phyloP scores from a whole-genome alignment of 2,888 invertebrate species.

The Zelleria hepariella region DNA sequence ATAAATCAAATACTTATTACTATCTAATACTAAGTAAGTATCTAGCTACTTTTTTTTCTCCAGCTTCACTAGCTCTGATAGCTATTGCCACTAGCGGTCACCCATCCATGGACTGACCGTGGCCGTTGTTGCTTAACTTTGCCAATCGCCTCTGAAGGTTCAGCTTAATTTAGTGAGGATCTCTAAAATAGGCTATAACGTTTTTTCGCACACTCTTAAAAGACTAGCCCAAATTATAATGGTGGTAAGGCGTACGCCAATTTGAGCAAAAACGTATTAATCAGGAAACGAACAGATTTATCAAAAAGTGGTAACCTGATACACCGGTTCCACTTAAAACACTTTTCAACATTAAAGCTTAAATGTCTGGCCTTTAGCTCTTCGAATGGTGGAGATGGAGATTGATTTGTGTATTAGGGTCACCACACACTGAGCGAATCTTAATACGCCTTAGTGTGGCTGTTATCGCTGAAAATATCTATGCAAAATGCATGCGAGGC shows the following conservation, averaged over 20 bases:
- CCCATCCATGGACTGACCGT: no score
- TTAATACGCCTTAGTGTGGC: no score
- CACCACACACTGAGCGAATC: no score
- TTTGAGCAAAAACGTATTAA: background rate
- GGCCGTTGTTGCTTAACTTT: no score
- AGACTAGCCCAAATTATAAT: background rate
- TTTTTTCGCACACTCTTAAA: background rate
- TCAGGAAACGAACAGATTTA: background rate
- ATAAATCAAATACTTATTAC: no score
- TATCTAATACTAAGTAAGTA: no score
- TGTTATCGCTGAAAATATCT: no score
- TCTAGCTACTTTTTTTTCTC: no score
- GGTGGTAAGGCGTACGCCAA: background rate
- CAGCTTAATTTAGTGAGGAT: background rate
- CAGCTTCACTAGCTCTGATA: no score
- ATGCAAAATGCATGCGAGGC: no score
- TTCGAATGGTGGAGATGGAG: background rate
- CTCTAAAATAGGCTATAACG: background rate
- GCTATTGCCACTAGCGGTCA: no score
- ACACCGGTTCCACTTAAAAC: background rate
- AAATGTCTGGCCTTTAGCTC: background rate
- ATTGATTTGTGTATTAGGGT: background rate
- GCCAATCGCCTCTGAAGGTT: no score
- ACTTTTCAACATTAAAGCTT: background rate
- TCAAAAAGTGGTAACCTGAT: background rate